Evolutionary conservation across 2,888 invertebrate species (phyloP), one percentile per base, ranked within the genome.

Genomic region (Mongoloraphidia duomilia): DNA sequence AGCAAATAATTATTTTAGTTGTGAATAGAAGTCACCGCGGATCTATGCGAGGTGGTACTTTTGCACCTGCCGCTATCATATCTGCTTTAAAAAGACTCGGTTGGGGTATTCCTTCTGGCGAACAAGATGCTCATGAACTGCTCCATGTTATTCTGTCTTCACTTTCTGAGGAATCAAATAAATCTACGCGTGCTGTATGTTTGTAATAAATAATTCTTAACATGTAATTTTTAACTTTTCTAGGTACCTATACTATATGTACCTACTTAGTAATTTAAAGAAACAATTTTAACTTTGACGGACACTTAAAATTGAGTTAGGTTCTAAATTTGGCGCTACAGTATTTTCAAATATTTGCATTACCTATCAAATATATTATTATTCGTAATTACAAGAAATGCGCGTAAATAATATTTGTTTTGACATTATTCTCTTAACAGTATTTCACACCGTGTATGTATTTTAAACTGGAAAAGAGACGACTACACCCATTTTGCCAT

Each of bases 71-170:
- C 6, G 76, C 76, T 1, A 82, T 91, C 10, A 75, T 91, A 54
- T 77, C 82, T 52, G 82, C 88, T 0, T 70, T 94, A 8, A 72
- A 82, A 17, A 72, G 79, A 2, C 74, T 86, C 0, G 82, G 88
- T 12, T 94, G 93, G 92, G 82, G 84, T 43, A 88, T 94, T 56
- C 84, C 90, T 0, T 77, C 83, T 17, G 91, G 90, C 55, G 91
- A 95, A 69, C 86, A 94, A 67, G 96, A 96, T 69, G 89, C 93
- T 1, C 94, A 94, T 64, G 95, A 96, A 68, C 67, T 96, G 46
- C 80, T 95, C 58, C 90, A 92, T 65, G 84, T 92, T 9, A 70
- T 96, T 57, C 73, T 93, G 9, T 80, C 87, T n/a, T 91, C 93
- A 11, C 71, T 95, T 44, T 92, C 93, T 63, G 89, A 92, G 62